Percentiles rank a stretch among this genome's conserved stretches.
phyloP scores from a whole-genome alignment of 2,888 invertebrate genomes.

The Lomographa bimaculata region DNA sequence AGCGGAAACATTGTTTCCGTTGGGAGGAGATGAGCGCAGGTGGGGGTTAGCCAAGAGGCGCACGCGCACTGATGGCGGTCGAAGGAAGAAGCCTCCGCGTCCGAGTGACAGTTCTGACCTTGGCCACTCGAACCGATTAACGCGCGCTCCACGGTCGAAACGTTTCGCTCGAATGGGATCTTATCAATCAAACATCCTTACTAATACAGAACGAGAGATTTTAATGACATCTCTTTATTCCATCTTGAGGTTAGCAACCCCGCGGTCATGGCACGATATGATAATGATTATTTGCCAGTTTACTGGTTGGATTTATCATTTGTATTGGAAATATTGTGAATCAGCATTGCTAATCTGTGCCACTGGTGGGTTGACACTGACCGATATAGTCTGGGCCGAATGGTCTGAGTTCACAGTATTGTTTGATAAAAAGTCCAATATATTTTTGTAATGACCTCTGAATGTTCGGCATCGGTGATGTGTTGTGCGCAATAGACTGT shows the following conservation, averaged over 20 bases:
- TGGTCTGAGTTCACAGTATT: no score
- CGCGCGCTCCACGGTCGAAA: slow-evolving; percentile 40
- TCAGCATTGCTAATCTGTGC: slow-evolving; percentile 37
- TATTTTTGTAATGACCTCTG: no score
- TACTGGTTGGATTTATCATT: no score
- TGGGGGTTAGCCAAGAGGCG: slow-evolving; percentile 45
- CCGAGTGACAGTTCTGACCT: slow-evolving; percentile 67
- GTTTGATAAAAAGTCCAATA: no score
- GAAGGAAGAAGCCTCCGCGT: slow-evolving; percentile 50
- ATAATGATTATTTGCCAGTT: no score
- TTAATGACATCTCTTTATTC: no score
- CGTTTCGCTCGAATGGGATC: slow-evolving; percentile 34
- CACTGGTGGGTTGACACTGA: slow-evolving; percentile 43
- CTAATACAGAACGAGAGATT: no score
- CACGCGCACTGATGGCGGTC: slow-evolving; percentile 42
- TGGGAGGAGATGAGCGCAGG: slow-evolving; percentile 26
- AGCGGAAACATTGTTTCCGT: slow-evolving; percentile 16
- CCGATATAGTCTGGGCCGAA: no score
- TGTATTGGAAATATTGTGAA: slow-evolving; percentile 32
- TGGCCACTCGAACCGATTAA: slow-evolving; percentile 49
- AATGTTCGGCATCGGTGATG: no score
- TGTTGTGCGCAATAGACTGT: no score
- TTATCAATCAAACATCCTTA: slow-evolving; percentile 35
- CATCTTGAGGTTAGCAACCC: slow-evolving; percentile 16
- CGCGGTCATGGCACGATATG: no score